Evolutionary conservation across 2,113 vertebrate species (phyloP).

Genomic region (Erythrocebus patas): DNA sequence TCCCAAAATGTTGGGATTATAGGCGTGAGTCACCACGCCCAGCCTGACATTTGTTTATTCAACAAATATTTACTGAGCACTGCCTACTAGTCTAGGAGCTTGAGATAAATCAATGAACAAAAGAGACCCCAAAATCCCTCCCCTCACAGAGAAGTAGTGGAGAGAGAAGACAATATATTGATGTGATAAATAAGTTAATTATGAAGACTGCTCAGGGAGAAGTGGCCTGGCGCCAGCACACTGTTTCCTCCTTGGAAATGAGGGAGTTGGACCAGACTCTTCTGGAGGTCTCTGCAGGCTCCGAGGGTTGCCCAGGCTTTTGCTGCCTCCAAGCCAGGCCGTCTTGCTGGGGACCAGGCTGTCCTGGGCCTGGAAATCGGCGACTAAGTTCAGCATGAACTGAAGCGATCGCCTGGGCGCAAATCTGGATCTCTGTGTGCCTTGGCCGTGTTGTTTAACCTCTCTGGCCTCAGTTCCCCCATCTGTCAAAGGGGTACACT

Average conservation of each 20-base stretch:
- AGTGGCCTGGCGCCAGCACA: accelerated
- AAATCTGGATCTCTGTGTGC: background rate
- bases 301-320: background rate
- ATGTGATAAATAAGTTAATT: background rate
- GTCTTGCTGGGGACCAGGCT: background rate
- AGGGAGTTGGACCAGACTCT: background rate
- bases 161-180: background rate
- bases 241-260: background rate
- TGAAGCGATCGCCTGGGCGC: background rate
- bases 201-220: background rate
- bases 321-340: background rate
- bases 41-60: background rate
- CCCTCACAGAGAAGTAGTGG: background rate
- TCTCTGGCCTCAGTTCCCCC: background rate
- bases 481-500: background rate
- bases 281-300: background rate
- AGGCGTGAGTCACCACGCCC: no score
- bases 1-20: no score
- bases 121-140: background rate
- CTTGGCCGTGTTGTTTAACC: background rate
- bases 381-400: background rate
- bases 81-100: background rate
- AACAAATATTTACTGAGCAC: background rate
- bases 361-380: background rate
- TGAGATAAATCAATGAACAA: background rate